Base-by-base conservation (phyloP, 2,113 vertebrate species). In the Sigmodon hispidus region DNA sequence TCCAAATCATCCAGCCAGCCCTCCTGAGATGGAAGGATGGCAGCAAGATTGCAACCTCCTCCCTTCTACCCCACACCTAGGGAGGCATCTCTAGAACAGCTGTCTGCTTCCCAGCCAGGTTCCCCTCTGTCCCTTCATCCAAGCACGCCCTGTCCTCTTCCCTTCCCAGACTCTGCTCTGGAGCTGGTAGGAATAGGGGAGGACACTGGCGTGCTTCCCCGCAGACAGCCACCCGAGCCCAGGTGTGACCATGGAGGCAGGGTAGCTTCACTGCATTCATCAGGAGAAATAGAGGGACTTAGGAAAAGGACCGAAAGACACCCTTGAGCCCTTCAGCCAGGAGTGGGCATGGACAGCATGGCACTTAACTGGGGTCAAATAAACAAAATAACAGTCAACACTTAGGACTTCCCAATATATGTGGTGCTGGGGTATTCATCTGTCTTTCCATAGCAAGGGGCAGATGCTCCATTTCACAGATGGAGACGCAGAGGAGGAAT, bases 391-490 rank as follows among this genome's bases (percentile, higher is more conserved):
- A 40, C 29, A 84, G 75, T 59, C 81, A 70, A 26, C 83, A 75
- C 34, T 45, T 85, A 86, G 91, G 77, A 59, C 7, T 7, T 22
- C 29, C 85, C 31, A 11, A 5, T 29, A 36, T 3, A 3, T 7
- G 11, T 12, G 65, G 7, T 61, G 84, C 52, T 1, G 0, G 5
- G 31, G 59, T 21, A 15, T 63, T 79, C 5, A 45, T 43, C 50
- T 19, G 45, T 22, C 26, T 50, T 26, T 52, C 36, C 12, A 52
- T 81, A 83, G 55, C 55, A 81, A 43, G 22, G 72, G 19, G 36
- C 19, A 1, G 63, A n/a, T n/a, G 17, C 75, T 93, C 91, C 88
- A 94, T 79, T 93, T 91, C 81, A 63, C 29, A 94, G 87, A 50
- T 55, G 81, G 72, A 92, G 13, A 88, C 61, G 90, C 59, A 79